These are phyloP conservation scores for Meloidogyne chitwoodi DNA, from an alignment of 1,140 invertebrate species.

Conservation along the genomic window DNA sequence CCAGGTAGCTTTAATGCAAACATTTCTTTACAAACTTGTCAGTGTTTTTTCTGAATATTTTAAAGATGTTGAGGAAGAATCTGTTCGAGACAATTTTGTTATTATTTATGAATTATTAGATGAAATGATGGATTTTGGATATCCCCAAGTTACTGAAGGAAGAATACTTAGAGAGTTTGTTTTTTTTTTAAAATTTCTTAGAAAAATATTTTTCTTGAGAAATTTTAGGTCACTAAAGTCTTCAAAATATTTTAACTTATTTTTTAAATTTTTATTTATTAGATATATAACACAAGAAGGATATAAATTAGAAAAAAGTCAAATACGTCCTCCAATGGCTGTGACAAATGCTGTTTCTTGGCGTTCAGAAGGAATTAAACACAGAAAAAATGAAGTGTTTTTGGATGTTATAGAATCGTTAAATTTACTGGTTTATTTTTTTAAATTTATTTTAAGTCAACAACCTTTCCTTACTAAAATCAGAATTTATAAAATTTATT, in stretches of 20 bases:
- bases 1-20: neutral
- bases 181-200: too few species aligned
- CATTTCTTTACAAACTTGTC: conserved; percentile 82
- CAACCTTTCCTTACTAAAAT: too few species aligned
- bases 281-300: conserved; percentile 86
- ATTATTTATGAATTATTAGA: conserved; percentile 96
- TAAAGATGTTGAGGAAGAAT: conserved; percentile 98
- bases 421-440: conserved; percentile 73
- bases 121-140: conserved; percentile 71
- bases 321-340: conserved; percentile 88
- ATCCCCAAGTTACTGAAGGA: conserved; percentile 97
- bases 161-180: conserved; percentile 73
- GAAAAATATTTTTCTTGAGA: too few species aligned
- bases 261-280: too few species aligned
- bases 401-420: conserved; percentile 99
- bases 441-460: too few species aligned
- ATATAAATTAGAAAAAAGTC: conserved; percentile 84
- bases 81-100: conserved; percentile 98
- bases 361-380: conserved; percentile 97
- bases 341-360: conserved; percentile 87
- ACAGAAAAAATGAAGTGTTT: conserved; percentile 99
- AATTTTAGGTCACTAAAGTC: too few species aligned
- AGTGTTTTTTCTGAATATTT: conserved; percentile 98
- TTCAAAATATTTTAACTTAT: too few species aligned
- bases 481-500: conserved; percentile 38